A percentile compares a stretch with the other conserved stretches of the same genome.
Conservation (phyloP, 2,888 invertebrate species). For the Himalopsyche kuldschensis region DNA sequence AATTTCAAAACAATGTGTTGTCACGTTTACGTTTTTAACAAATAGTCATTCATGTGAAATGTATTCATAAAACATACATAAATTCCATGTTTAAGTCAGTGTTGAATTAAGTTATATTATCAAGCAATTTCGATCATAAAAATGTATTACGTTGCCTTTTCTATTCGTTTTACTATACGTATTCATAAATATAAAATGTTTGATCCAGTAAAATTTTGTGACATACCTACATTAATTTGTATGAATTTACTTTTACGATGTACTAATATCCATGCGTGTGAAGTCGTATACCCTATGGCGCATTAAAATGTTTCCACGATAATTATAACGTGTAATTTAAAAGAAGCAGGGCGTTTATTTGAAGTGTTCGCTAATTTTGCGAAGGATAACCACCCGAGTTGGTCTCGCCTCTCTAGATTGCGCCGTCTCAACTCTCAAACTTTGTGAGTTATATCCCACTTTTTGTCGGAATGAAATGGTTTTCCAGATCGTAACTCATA, state of each 20-base stretch:
- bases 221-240: too few species aligned
- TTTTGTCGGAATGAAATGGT: slow-evolving; percentile 27
- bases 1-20: too few species aligned
- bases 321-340: background rate
- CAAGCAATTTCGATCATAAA: too few species aligned
- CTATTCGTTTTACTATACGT: too few species aligned
- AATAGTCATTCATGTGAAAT: too few species aligned
- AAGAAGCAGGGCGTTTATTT: background rate
- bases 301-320: background rate
- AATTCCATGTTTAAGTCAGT: too few species aligned
- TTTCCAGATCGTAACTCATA: slow-evolving; percentile 32
- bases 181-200: too few species aligned
- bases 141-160: too few species aligned
- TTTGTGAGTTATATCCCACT: slow-evolving; percentile 34
- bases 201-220: too few species aligned
- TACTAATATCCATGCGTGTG: background rate
- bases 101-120: too few species aligned
- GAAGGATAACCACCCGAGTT: background rate
- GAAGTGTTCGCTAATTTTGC: background rate
- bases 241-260: background rate
- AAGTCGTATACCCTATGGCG: background rate
- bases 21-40: too few species aligned
- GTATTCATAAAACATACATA: too few species aligned
- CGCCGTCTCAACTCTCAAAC: slow-evolving; percentile 17
- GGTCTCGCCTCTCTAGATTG: background rate